A percentile compares a stretch with the other conserved stretches of the same genome.
Evolutionary conservation across 1,140 invertebrate genomes (phyloP).

Genomic region (Nixonia krombeini): DNA sequence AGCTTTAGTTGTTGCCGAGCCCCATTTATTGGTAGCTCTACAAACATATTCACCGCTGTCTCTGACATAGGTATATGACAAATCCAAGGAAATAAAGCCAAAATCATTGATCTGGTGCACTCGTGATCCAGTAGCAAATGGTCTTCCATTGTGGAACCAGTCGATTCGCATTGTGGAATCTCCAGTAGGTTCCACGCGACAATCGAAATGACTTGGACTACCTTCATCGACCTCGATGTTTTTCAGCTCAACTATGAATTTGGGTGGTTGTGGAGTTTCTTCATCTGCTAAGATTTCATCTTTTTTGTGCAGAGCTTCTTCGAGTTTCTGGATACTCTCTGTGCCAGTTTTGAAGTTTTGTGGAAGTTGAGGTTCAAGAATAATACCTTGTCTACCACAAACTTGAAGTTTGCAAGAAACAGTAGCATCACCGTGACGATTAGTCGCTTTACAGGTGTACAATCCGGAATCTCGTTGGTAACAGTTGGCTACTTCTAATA

Average conservation of each 20-base stretch:
- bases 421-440: slow-evolving; percentile 94
- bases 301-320: slow-evolving; percentile 89
- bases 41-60: slow-evolving; percentile 95
- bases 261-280: slow-evolving; percentile 86
- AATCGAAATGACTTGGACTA: slow-evolving; percentile 96
- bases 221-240: slow-evolving; percentile 86
- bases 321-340: slow-evolving; percentile 90
- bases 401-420: slow-evolving; percentile 94
- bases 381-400: slow-evolving; percentile 56
- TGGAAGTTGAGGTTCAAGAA: slow-evolving; percentile 75
- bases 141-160: slow-evolving; percentile 95
- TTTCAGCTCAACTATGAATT: slow-evolving; percentile 88
- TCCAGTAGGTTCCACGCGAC: slow-evolving; percentile 94
- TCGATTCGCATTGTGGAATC: slow-evolving; percentile 94
- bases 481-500: slow-evolving; percentile 94
- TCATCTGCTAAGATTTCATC: slow-evolving; percentile 87
- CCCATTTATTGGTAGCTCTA: slow-evolving; percentile 88
- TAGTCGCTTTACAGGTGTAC: slow-evolving; percentile 95
- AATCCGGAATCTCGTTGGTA: slow-evolving; percentile 94
- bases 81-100: slow-evolving; percentile 94
- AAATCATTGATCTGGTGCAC: slow-evolving; percentile 94
- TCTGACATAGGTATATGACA: slow-evolving; percentile 93
- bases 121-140: slow-evolving; percentile 90
- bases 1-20: slow-evolving; percentile 85
- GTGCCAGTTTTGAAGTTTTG: slow-evolving; percentile 80